Conservation (phyloP, 2,888 invertebrate species). For the Trilocha varians region DNA sequence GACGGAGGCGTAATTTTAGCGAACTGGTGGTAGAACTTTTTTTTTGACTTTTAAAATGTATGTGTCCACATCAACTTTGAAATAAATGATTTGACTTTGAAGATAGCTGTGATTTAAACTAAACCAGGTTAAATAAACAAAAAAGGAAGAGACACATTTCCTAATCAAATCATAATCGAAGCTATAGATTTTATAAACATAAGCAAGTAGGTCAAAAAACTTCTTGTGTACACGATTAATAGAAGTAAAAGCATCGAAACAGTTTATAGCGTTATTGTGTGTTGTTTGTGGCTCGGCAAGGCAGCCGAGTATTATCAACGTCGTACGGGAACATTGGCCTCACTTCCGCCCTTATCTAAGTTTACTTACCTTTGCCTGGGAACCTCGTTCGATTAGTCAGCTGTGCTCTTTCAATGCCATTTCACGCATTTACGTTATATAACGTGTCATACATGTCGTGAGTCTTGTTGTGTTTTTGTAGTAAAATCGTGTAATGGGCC, state of each 20-base stretch:
- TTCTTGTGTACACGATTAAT: background rate
- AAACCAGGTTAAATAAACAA: too few relatives aligned
- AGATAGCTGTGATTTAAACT: too few relatives aligned
- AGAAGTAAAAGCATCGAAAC: background rate
- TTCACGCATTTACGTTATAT: background rate
- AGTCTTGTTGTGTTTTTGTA: background rate
- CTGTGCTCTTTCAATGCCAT: conserved; percentile 21
- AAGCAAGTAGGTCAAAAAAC: too few relatives aligned
- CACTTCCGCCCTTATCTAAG: conserved; percentile 65
- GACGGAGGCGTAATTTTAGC: too few relatives aligned
- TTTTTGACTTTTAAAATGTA: too few relatives aligned
- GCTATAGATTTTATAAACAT: too few relatives aligned
- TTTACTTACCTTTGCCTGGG: conserved; percentile 58
- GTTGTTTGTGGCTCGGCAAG: conserved; percentile 24
- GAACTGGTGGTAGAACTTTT: too few relatives aligned
- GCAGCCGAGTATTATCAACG: conserved; percentile 55
- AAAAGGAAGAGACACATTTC: too few relatives aligned
- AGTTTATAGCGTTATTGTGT: conserved; percentile 1
- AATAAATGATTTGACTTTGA: too few relatives aligned
- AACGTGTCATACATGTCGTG: background rate
- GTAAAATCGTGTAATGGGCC: background rate
- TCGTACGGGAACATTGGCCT: conserved; percentile 49
- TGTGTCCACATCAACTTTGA: too few relatives aligned
- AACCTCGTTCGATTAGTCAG: conserved; percentile 41
- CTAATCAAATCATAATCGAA: too few relatives aligned